These are phyloP conservation scores for Drosophila athabasca DNA, from an alignment of 1,140 invertebrate species.

Conservation along the genomic window DNA sequence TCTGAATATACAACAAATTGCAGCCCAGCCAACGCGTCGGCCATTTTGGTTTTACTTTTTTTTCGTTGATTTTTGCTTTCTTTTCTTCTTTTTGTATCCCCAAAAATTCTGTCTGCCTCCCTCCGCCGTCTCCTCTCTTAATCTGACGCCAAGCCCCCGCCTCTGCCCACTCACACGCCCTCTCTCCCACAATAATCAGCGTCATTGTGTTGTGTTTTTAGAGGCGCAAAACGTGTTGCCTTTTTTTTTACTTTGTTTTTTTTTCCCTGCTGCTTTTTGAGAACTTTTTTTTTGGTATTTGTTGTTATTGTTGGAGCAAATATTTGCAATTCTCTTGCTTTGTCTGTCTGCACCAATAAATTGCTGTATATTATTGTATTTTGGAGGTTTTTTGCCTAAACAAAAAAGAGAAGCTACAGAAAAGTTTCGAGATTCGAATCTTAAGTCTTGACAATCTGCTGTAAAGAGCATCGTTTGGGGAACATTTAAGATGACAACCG, in stretches of 20 bases:
- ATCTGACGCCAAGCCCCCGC: slow-evolving; percentile 26
- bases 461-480: background rate
- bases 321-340: slow-evolving; percentile 46
- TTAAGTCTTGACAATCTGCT: background rate
- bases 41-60: slow-evolving; percentile 71
- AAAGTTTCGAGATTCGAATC: background rate
- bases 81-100: slow-evolving; percentile 45
- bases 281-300: slow-evolving; percentile 33
- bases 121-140: slow-evolving; percentile 47
- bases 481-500: background rate
- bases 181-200: slow-evolving; percentile 30
- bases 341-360: slow-evolving; percentile 25
- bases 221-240: slow-evolving; percentile 76
- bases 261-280: slow-evolving; percentile 24
- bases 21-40: slow-evolving; percentile 63
- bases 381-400: background rate
- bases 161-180: slow-evolving; percentile 30
- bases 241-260: slow-evolving; percentile 26
- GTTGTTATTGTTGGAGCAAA: slow-evolving; percentile 30
- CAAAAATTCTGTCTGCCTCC: slow-evolving; percentile 53
- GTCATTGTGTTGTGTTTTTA: slow-evolving; percentile 55
- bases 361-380: slow-evolving; percentile 26
- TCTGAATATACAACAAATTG: slow-evolving; percentile 56
- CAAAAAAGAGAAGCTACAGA: slow-evolving; percentile 1
- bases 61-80: slow-evolving; percentile 59